A percentile compares a stretch with the other conserved stretches of the same genome.
phyloP scores from a whole-genome alignment of 2,113 vertebrate species.

The Empidonax alnorum region DNA sequence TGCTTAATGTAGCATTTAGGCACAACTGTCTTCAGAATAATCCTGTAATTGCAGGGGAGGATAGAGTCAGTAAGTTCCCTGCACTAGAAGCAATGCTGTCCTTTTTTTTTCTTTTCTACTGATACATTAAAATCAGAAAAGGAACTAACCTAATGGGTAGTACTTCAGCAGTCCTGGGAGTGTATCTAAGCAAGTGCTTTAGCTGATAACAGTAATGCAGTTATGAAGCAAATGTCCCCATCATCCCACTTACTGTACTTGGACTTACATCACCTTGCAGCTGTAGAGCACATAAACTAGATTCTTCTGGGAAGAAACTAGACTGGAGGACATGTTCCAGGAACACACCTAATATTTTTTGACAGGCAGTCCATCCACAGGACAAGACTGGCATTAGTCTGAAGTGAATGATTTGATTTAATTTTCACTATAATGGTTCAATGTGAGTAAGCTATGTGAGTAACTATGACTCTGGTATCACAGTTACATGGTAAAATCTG shows the following conservation, averaged over 20 bases:
- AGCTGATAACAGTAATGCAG: not conserved
- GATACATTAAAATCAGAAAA: not conserved
- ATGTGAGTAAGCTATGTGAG: not conserved
- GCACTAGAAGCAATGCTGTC: not conserved
- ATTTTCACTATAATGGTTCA: not conserved
- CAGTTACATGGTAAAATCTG: not conserved
- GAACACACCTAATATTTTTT: not conserved
- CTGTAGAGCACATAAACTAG: not conserved
- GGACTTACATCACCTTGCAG: not conserved
- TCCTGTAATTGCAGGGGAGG: constrained; percentile 17
- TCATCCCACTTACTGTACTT: not conserved
- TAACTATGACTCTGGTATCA: not conserved
- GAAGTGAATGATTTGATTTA: not conserved
- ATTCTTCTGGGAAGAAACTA: not conserved
- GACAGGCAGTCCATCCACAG: not conserved
- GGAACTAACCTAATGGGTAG: not conserved
- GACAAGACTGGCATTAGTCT: not conserved
- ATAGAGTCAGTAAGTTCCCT: not conserved
- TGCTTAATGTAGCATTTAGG: constrained; percentile 31
- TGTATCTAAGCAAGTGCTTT: not conserved
- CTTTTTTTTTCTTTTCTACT: not conserved
- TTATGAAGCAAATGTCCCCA: not conserved
- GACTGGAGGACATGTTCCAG: not conserved
- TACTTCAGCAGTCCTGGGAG: not conserved
- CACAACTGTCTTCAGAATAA: constrained; percentile 4